Evolutionary conservation across 2,113 vertebrate genomes (phyloP).

Genomic region (Triplophysa siluroides): DNA sequence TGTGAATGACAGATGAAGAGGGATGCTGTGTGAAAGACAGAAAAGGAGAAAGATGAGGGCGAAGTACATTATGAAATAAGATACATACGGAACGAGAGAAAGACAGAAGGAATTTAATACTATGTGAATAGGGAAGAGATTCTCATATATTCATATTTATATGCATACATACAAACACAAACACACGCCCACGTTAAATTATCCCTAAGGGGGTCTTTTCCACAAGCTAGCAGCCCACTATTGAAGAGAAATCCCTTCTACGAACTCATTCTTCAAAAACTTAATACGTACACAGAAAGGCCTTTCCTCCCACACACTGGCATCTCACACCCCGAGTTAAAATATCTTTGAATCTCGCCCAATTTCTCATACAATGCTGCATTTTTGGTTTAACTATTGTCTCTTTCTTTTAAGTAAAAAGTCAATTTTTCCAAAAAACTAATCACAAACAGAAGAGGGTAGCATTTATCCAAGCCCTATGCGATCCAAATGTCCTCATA

Average conservation of each 20-base stretch:
- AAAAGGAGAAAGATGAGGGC: conserved; percentile 50
- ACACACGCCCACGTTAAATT: conserved; percentile 56
- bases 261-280: neutral
- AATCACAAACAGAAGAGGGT: neutral
- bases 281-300: conserved; percentile 6
- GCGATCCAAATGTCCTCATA: conserved; percentile 60
- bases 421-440: neutral
- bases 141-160: neutral
- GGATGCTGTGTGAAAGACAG: conserved; percentile 36
- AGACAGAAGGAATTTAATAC: conserved; percentile 54
- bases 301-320: conserved; percentile 8
- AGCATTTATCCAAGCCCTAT: conserved; percentile 36
- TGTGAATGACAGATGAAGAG: conserved; percentile 52
- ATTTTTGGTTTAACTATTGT: too few relatives aligned
- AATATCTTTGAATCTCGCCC: neutral
- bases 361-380: neutral
- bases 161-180: neutral
- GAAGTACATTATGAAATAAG: neutral
- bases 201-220: conserved; percentile 54
- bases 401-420: neutral
- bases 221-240: conserved; percentile 32
- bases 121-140: conserved; percentile 17
- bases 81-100: neutral
- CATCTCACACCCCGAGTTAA: neutral
- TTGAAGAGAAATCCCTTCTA: conserved; percentile 28